Evolutionary conservation across 2,797 vertebrate genomes (phyloP).

Genomic region (Arctocebus calabarensis): DNA sequence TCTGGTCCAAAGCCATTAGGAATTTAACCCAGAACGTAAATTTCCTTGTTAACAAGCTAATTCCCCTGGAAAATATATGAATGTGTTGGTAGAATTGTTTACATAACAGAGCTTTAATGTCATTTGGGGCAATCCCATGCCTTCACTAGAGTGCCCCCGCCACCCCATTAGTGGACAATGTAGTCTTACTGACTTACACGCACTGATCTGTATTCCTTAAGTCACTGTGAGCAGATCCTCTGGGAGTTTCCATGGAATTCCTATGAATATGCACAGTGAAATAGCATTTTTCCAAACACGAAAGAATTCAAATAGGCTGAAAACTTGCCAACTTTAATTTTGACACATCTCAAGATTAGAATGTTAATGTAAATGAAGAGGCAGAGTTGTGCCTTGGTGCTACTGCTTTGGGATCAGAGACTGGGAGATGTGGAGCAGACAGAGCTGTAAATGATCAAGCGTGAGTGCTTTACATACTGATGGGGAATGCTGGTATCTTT

Average conservation of each 20-base stretch:
- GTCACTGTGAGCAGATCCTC: slow-evolving; percentile 23
- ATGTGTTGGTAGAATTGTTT: background rate
- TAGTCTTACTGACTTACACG: slow-evolving; percentile 24
- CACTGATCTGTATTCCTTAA: background rate
- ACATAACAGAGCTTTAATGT: background rate
- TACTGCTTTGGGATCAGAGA: slow-evolving; percentile 41
- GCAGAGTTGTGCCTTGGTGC: slow-evolving; percentile 34
- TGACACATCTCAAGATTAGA: slow-evolving; percentile 74
- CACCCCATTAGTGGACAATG: accelerated
- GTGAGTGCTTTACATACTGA: slow-evolving; percentile 26
- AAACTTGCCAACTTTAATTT: slow-evolving; percentile 72
- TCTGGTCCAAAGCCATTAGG: background rate
- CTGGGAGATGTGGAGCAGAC: slow-evolving; percentile 31
- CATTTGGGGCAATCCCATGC: background rate
- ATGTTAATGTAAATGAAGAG: background rate
- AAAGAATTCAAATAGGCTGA: slow-evolving; percentile 67
- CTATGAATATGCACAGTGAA: background rate
- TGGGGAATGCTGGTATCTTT: slow-evolving; percentile 56
- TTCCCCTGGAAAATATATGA: slow-evolving; percentile 26
- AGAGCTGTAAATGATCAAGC: slow-evolving; percentile 66
- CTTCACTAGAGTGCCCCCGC: background rate
- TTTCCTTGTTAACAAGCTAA: slow-evolving; percentile 4
- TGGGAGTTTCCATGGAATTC: slow-evolving; percentile 42
- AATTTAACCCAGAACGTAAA: slow-evolving; percentile 4
- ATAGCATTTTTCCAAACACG: slow-evolving; percentile 33